Base-by-base conservation (phyloP, 2,797 vertebrate species). In the Dallia pectoralis region DNA sequence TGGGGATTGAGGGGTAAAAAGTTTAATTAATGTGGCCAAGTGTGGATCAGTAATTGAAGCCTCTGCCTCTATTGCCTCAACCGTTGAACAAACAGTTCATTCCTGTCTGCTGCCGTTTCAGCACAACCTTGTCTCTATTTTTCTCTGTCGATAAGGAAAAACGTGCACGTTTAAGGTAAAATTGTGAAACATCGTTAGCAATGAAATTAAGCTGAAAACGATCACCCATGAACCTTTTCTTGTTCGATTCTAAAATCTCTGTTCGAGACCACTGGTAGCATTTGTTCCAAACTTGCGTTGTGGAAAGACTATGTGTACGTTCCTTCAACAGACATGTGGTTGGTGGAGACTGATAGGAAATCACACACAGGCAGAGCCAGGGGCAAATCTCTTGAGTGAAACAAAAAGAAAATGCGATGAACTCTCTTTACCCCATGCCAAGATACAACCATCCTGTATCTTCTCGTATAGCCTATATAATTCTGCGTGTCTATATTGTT, bases 341-440 rank as follows among this genome's bases (percentile, higher is more conserved):
- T 15, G 70, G 79, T 67, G 44, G 51, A 29, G 59, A 74, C 80
- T 85, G 87, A 91, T 90, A 87, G 84, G 86, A 88, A 91, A 83
- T 77, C 85, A 85, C 82, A 88, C 86, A 86, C 86, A 6, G 77
- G 76, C 40, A 12, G 53, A 59, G 82, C 89, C 87, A 75, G 29
- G 86, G 89, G 83, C 77, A 75, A 67, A 75, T 86, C 80, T 90
- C 80, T 87, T 84, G 25, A 59, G 6, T 22, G 25, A 59, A 90
- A 87, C 85, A 81, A 11, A 84, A 88, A 69, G 47, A 85, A 72
- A 56, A 80, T 83, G 84, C 88, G 87, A 85, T 87, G 74, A 78
- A 77, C 78, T 79, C 84, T 79, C 82, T 81, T 88, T 77, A 79
- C 84, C 88, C 80, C 87, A 87, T 69, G 85, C 86, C 81, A 74